A percentile compares a stretch with the other conserved stretches of the same genome.
These are phyloP conservation scores for Parnassius apollo DNA, from an alignment of 2,888 invertebrate species.

Conservation along the genomic window DNA sequence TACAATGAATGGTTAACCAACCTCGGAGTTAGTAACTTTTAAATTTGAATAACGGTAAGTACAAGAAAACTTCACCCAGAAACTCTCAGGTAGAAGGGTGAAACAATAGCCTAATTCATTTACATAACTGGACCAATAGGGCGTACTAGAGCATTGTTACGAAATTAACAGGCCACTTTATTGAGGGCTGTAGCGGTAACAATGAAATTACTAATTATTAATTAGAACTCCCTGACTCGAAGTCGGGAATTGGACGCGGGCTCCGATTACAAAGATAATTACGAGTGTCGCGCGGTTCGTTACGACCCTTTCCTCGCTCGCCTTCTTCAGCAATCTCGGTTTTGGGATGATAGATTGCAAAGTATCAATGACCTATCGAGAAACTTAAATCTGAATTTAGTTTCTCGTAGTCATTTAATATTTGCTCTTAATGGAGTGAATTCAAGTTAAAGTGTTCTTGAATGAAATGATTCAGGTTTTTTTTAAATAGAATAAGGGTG, in stretches of 20 bases:
- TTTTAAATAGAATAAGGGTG: too few relatives aligned
- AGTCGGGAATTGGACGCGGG: slow-evolving; percentile 43
- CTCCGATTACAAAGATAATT: slow-evolving; percentile 73
- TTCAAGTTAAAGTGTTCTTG: too few relatives aligned
- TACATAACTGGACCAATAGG: slow-evolving; percentile 24
- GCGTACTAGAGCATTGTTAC: slow-evolving; percentile 35
- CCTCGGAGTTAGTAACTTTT: not conserved
- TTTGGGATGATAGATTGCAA: slow-evolving; percentile 5
- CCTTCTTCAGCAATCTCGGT: slow-evolving; percentile 29
- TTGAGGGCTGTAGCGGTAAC: slow-evolving; percentile 45
- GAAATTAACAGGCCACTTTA: slow-evolving; percentile 49
- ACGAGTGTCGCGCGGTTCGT: slow-evolving; percentile 62
- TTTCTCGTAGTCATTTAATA: too few relatives aligned
- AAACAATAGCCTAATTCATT: slow-evolving; percentile 21
- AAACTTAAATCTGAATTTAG: too few relatives aligned
- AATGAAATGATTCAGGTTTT: too few relatives aligned
- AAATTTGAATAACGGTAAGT: slow-evolving; percentile 5
- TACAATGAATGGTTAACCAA: not conserved
- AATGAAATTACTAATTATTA: slow-evolving; percentile 61
- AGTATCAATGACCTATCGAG: too few relatives aligned
- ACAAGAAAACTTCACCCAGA: slow-evolving; percentile 14
- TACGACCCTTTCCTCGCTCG: slow-evolving; percentile 35
- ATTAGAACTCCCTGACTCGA: slow-evolving; percentile 51
- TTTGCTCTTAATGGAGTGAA: too few relatives aligned
- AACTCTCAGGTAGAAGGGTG: slow-evolving; percentile 8